A percentile compares a stretch with the other conserved stretches of the same genome.
These are phyloP conservation scores for Lucinisca nassula DNA, from an alignment of 2,888 invertebrate genomes.

Conservation along the genomic window DNA sequence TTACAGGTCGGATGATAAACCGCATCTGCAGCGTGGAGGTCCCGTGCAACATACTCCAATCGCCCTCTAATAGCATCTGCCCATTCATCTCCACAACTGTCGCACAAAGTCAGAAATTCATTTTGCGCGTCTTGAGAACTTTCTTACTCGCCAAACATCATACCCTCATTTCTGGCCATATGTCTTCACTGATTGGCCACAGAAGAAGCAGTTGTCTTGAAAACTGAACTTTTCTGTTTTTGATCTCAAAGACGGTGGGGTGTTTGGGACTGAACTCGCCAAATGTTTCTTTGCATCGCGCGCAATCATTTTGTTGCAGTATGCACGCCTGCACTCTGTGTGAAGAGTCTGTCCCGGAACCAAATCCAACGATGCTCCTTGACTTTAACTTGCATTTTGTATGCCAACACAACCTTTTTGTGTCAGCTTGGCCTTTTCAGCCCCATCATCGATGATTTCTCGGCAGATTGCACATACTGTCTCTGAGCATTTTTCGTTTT, in stretches of 20 bases:
- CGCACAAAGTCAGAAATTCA: slow-evolving; percentile 16
- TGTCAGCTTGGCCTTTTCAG: not conserved
- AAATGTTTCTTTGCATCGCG: not conserved
- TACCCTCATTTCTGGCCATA: slow-evolving; percentile 18
- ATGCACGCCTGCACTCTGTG: slow-evolving; percentile 4
- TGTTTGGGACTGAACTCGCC: not conserved
- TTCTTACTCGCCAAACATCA: slow-evolving; percentile 36
- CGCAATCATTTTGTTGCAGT: slow-evolving; percentile 15
- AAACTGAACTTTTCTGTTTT: slow-evolving; percentile 5
- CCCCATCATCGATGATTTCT: not conserved
- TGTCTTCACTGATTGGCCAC: not conserved
- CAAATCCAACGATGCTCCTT: not conserved
- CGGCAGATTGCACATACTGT: not conserved
- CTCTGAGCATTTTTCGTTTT: not conserved
- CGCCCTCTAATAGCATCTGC: not conserved
- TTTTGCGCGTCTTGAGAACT: slow-evolving; percentile 6
- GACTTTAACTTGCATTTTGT: not conserved
- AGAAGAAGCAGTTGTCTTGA: not conserved
- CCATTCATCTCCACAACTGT: not conserved
- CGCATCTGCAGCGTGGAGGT: not conserved
- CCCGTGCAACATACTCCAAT: not conserved
- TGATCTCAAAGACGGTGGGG: not conserved
- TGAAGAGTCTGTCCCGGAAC: slow-evolving; percentile 15
- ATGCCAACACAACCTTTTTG: slow-evolving; percentile 14
- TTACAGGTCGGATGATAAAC: slow-evolving; percentile 5